Conservation (phyloP, 2,113 vertebrate species). For the Hydrochoerus hydrochaeris region DNA sequence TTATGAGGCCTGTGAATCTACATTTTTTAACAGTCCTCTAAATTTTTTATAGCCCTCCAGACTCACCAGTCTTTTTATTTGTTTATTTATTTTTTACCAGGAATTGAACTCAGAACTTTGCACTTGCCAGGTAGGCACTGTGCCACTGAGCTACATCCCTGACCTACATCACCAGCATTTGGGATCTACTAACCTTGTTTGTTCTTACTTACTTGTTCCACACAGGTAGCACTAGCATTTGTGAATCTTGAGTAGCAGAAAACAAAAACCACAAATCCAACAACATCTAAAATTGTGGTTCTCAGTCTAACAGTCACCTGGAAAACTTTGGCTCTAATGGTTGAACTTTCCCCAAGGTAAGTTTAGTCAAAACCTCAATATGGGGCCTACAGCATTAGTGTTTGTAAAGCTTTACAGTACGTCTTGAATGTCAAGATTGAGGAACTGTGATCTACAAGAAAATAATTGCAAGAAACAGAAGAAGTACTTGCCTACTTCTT, state of each 20-base stretch:
- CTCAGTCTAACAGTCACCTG: neutral
- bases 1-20: neutral
- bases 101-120: too few relatives aligned
- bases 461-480: conserved; percentile 23
- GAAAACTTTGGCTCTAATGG: neutral
- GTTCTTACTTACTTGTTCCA: neutral
- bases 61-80: neutral
- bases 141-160: too few relatives aligned
- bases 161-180: neutral
- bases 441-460: neutral
- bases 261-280: neutral
- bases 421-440: neutral
- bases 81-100: too few relatives aligned
- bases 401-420: neutral
- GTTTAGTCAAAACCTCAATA: neutral
- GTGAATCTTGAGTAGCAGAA: neutral
- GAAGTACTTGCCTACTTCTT: conserved; percentile 19
- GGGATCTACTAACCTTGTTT: neutral
- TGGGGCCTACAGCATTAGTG: neutral
- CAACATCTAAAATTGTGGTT: neutral
- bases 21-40: neutral
- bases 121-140: too few relatives aligned
- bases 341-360: neutral
- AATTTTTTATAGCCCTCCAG: neutral
- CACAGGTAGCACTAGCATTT: neutral